Base-by-base conservation (phyloP, 2,113 vertebrate genomes). In the Poeciliopsis prolifica region DNA sequence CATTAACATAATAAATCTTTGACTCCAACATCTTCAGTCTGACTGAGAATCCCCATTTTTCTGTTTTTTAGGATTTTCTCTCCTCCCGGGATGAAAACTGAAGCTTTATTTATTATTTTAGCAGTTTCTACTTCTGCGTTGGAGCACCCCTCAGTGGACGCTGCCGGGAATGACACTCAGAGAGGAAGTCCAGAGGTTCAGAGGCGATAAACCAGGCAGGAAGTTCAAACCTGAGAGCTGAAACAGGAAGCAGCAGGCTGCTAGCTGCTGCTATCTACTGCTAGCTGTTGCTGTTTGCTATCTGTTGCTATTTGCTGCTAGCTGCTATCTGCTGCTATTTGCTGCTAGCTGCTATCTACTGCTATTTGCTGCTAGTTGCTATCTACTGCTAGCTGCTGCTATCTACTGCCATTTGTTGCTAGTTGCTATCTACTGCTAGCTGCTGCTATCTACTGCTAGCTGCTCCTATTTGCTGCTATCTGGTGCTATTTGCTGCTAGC, bases 61-160 rank as follows among this genome's bases (percentile, higher is more conserved):
- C 12, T 28, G 7, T 37, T 65, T 24, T 37, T 8, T 10, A 22
- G 14, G 19, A 54, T n/a, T 54, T 54, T 22, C 19, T 28, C n/a
- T 66, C 65, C 35, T 61, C 71, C 31, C 66, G 70, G n/a, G 74
- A 81, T 60, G 13, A 79, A 30, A 64, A 37, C 30, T 35, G 68
- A 48, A 73, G 44, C 12, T 61, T 9, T 48, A 3, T 26, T 26
- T 28, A n/a, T 67, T 40, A 28, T 40, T 33, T 33, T 10, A n/a
- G 17, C n/a, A 35, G 3, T 5, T 71, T 24, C 12, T 30, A 71
- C 28, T 64, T 75, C 70, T 83, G 68, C 70, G 74, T 79, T 75
- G 73, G 79, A 84, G 81, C 81, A 68, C 88, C 86, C 58, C 82
- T 74, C 78, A 72, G 28, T 85, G 82, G 84, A 67, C 30, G 19